A percentile compares a stretch with the other conserved stretches of the same genome.
phyloP scores from a whole-genome alignment of 2,113 vertebrate species.

The Hippocampus guttulatus region DNA sequence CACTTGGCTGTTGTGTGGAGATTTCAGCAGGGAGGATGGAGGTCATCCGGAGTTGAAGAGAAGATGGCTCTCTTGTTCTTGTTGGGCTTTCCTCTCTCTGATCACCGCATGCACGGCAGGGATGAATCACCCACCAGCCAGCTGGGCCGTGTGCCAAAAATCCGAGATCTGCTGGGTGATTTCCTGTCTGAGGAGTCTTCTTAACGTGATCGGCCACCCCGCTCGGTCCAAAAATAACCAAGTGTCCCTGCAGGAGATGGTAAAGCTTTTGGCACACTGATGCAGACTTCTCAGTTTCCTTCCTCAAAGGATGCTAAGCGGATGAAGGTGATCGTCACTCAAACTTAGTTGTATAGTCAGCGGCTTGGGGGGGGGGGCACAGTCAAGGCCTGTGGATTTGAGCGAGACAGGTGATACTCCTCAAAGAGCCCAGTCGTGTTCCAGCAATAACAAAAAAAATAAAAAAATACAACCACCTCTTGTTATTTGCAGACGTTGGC shows the following conservation, averaged over 20 bases:
- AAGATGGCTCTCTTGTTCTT: conserved; percentile 42
- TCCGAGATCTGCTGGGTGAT: conserved; percentile 54
- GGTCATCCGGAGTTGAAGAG: conserved; percentile 51
- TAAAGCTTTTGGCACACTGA: conserved; percentile 41
- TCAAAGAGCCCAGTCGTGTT: conserved; percentile 17
- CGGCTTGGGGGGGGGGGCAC: conserved; percentile 17
- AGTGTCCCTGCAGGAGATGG: conserved; percentile 54
- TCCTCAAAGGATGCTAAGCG: conserved; percentile 57
- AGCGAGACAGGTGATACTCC: conserved; percentile 33
- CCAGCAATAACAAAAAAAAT: not conserved
- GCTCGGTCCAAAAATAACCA: conserved; percentile 68
- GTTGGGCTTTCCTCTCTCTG: conserved; percentile 47
- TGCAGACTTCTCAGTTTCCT: conserved; percentile 54
- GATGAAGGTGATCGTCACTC: conserved; percentile 41
- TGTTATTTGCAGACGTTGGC: conserved; percentile 16
- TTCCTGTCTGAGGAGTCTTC: conserved; percentile 71
- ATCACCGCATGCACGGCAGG: conserved; percentile 20
- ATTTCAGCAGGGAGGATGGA: conserved; percentile 21
- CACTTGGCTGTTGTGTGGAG: conserved; percentile 17
- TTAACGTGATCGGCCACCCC: conserved; percentile 50
- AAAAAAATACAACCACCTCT: not conserved
- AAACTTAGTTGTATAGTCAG: conserved; percentile 30
- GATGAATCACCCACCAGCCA: conserved; percentile 34
- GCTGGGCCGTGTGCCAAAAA: conserved; percentile 48
- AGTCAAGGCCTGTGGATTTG: conserved; percentile 18